Conservation (phyloP, 2,113 vertebrate genomes). For the Strix uralensis region DNA sequence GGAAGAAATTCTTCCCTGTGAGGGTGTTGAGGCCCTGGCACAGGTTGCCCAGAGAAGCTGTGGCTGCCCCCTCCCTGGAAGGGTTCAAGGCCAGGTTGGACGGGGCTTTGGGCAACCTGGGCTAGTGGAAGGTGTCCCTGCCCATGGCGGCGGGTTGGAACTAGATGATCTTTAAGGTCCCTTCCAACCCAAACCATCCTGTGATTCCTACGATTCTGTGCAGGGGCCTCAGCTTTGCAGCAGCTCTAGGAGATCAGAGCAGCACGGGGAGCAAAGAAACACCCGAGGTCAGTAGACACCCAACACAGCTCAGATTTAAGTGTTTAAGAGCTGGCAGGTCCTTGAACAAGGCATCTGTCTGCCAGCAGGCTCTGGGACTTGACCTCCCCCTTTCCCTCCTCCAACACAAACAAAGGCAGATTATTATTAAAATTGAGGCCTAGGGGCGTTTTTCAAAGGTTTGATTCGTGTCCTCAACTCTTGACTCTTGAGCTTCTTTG, state of each 20-base stretch:
- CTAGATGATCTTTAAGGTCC: too few species aligned
- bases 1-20: too few species aligned
- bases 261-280: not conserved
- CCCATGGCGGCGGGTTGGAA: too few species aligned
- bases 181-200: too few species aligned
- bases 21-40: too few species aligned
- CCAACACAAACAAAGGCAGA: not conserved
- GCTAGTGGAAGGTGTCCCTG: too few species aligned
- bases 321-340: not conserved
- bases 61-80: too few species aligned
- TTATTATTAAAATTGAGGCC: not conserved
- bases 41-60: too few species aligned
- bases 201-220: too few species aligned
- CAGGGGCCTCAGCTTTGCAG: not conserved
- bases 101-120: too few species aligned
- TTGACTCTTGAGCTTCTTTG: not conserved
- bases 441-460: not conserved
- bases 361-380: not conserved
- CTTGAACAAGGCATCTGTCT: not conserved
- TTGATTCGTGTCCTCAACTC: not conserved
- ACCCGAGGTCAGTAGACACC: not conserved
- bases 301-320: not conserved
- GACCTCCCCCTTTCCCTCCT: not conserved
- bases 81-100: too few species aligned
- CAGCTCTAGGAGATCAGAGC: not conserved